Conservation (phyloP, 2,888 invertebrate species). For the Leucania comma region DNA sequence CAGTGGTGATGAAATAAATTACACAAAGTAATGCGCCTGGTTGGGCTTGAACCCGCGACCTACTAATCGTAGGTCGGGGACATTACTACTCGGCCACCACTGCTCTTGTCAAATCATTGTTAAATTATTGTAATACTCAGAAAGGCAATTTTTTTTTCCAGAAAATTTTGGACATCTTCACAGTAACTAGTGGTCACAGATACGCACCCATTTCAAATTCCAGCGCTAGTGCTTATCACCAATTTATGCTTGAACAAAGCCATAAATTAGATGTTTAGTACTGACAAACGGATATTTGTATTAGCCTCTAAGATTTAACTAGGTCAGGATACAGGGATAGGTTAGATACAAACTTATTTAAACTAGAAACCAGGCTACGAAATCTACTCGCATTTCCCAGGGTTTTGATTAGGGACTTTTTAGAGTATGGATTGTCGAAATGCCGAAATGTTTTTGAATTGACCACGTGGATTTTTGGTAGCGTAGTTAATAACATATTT, state of each 20-base stretch:
- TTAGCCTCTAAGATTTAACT: conserved; percentile 17
- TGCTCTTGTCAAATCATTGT: too few species aligned
- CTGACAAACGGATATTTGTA: conserved; percentile 37
- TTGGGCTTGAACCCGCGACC: too few species aligned
- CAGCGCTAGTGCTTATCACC: conserved; percentile 10
- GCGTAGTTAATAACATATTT: too few species aligned
- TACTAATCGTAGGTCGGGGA: too few species aligned
- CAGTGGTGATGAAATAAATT: too few species aligned
- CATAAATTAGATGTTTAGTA: conserved; percentile 38
- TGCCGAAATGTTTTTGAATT: too few species aligned
- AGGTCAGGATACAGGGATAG: conserved; percentile 16
- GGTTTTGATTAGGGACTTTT: too few species aligned
- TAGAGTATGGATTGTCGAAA: too few species aligned
- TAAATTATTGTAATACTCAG: too few species aligned
- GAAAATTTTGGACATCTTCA: background rate
- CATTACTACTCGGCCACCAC: too few species aligned
- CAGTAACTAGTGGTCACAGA: background rate
- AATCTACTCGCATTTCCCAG: background rate
- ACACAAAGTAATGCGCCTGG: too few species aligned
- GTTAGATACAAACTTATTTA: conserved; percentile 14
- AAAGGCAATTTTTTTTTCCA: background rate
- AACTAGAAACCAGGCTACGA: background rate
- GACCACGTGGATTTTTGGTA: too few species aligned
- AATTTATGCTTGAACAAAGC: conserved; percentile 25
- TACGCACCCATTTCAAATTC: background rate